Evolutionary conservation across 2,113 vertebrate species (phyloP).

Genomic region (Mellivora capensis): DNA sequence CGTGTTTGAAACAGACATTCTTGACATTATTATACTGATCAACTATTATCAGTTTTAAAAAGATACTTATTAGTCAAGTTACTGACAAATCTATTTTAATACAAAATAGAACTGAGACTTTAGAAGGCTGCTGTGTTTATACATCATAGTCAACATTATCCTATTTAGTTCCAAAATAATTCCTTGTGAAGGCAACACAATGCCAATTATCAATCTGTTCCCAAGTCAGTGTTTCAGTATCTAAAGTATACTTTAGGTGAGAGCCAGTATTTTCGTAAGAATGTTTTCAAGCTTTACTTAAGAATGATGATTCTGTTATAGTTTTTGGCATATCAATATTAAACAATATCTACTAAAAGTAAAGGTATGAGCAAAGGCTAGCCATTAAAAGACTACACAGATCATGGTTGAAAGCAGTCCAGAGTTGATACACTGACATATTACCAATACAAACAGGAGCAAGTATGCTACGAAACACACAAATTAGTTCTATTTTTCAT

Average conservation of each 20-base stretch:
- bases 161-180: slow-evolving; percentile 31
- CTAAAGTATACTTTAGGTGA: not conserved
- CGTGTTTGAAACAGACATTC: not conserved
- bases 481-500: slow-evolving; percentile 2
- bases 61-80: not conserved
- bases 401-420: not conserved
- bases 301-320: slow-evolving; percentile 21
- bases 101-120: slow-evolving; percentile 39
- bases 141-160: not conserved
- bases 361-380: slow-evolving; percentile 38
- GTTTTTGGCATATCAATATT: slow-evolving; percentile 34
- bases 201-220: slow-evolving; percentile 33
- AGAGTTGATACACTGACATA: not conserved
- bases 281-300: slow-evolving; percentile 39
- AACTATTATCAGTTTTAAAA: not conserved
- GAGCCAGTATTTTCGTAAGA: slow-evolving; percentile 1
- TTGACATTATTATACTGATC: not conserved
- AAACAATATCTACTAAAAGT: slow-evolving; percentile 60
- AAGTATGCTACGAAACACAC: not conserved
- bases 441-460: not conserved
- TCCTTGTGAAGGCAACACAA: not conserved
- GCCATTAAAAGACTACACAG: slow-evolving; percentile 24
- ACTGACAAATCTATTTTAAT: slow-evolving; percentile 28
- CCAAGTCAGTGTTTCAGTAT: not conserved
- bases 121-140: slow-evolving; percentile 16